phyloP scores from a whole-genome alignment of 2,888 invertebrate genomes.

The Ferdinandea cuprea region DNA sequence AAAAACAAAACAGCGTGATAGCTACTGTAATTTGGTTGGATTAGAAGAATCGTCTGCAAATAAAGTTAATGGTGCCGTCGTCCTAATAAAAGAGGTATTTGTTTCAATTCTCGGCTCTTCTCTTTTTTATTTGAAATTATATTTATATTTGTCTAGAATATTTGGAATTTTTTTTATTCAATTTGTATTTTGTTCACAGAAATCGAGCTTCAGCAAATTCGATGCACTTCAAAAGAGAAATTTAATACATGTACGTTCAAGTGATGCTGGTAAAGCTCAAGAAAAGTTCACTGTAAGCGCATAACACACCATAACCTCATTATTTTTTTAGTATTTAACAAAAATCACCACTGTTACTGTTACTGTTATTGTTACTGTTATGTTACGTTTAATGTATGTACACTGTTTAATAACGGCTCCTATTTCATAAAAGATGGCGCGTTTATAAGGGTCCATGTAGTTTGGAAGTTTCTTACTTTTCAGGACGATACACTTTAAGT shows the following conservation, averaged over 20 bases:
- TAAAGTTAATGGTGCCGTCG: conserved; percentile 11
- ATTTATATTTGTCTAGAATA: neutral
- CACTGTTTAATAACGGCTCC: no score
- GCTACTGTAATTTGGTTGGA: conserved; percentile 79
- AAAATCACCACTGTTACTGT: conserved; percentile 3
- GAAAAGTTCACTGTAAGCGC: conserved; percentile 87
- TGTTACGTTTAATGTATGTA: neutral
- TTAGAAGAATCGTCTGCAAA: conserved; percentile 72
- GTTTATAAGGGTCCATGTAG: no score
- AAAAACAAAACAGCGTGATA: conserved; percentile 77
- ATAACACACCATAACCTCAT: conserved; percentile 57
- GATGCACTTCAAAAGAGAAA: conserved; percentile 88
- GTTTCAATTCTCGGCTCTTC: conserved; percentile 1
- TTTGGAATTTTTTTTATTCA: neutral
- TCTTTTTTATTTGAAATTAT: neutral
- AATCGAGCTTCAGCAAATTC: conserved; percentile 90
- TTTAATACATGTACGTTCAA: conserved; percentile 87
- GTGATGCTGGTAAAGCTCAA: conserved; percentile 87
- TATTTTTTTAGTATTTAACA: conserved; percentile 31
- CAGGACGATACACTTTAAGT: no score
- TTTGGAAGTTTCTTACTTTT: no score
- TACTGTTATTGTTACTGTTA: neutral
- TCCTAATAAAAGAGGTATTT: conserved; percentile 25
- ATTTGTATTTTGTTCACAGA: conserved; percentile 83
- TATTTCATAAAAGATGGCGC: no score